Base-by-base conservation (phyloP, 2,113 vertebrate genomes). In the Heterocephalus glaber region DNA sequence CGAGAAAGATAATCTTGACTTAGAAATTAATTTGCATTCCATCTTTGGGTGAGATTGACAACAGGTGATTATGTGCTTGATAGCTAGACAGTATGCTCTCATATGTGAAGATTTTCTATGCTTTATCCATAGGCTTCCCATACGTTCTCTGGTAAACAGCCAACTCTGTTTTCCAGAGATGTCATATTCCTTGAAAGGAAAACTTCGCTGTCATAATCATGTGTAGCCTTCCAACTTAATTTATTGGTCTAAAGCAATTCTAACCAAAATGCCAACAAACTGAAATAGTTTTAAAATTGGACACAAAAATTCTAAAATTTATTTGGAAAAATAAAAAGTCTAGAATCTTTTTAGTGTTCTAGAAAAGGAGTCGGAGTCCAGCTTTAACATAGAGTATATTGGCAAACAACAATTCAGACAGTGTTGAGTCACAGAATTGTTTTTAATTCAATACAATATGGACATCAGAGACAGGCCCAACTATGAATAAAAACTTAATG, bases 241-340 rank as follows among this genome's bases (percentile, higher is more conserved):
- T 92, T 93, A 56, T 41, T 52, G 41, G 17, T 49, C 19, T 94
- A 93, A 91, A 93, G 26, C 44, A 56, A 2, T 84, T 86, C 38
- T 54, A 84, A 33, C 94, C 56, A 95, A 68, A 97, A 79, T 92
- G 56, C 66, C 56, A 88, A 17, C 35, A 95, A 76, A 74, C 66
- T 79, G 44, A 90, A 44, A 60, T 76, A 65, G 47, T 74, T 92
- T 93, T 97, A 72, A 93, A 87, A 83, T 89, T 90, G 60, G 60
- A 90, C 38, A 52, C n/a, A 82, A 38, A 86, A 86, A 80, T 96
- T 92, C 44, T 89, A 93, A 94, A 56, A 63, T 97, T 72, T 80
- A 89, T 79, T 92, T 93, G 65, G 74, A 93, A 95, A 94, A 93
- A 41, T 90, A 38, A 95, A 90, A 94, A 60, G 60, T 38, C 86